These are phyloP conservation scores for Sphaerolaimus hirsutus DNA, from an alignment of 2,888 invertebrate genomes.

Conservation along the genomic window DNA sequence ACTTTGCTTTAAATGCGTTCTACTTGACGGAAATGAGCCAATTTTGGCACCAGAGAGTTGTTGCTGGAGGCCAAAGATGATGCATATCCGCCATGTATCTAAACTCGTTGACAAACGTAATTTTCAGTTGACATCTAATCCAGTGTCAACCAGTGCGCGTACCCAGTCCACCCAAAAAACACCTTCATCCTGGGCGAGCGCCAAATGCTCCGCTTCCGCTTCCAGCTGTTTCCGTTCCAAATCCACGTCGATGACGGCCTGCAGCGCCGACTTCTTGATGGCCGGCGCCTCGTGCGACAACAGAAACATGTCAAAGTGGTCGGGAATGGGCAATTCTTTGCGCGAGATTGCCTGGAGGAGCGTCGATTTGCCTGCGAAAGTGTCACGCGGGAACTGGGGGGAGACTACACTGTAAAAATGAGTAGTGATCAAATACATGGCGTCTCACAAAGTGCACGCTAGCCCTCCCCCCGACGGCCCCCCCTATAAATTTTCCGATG, in stretches of 20 bases:
- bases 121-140: too few species aligned
- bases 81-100: too few species aligned
- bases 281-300: constrained; percentile 79
- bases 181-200: constrained; percentile 62
- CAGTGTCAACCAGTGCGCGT: too few species aligned
- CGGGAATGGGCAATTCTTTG: constrained; percentile 76
- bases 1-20: too few species aligned
- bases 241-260: constrained; percentile 95
- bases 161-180: too few species aligned
- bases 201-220: constrained; percentile 64
- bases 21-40: too few species aligned
- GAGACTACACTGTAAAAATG: constrained; percentile 1
- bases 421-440: constrained; percentile 1
- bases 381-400: neutral
- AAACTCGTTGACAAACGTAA: too few species aligned
- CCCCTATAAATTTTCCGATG: too few species aligned
- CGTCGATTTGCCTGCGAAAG: constrained; percentile 56
- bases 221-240: constrained; percentile 71
- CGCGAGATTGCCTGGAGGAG: constrained; percentile 67
- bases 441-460: too few species aligned
- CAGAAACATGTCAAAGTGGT: constrained; percentile 89
- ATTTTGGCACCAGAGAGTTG: too few species aligned
- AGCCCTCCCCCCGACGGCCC: too few species aligned
- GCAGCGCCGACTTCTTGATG: constrained; percentile 76
- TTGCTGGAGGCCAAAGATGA: too few species aligned